A percentile compares a stretch with the other conserved stretches of the same genome.
Conservation (phyloP, 2,797 vertebrate species). For the Oreochromis mossambicus region DNA sequence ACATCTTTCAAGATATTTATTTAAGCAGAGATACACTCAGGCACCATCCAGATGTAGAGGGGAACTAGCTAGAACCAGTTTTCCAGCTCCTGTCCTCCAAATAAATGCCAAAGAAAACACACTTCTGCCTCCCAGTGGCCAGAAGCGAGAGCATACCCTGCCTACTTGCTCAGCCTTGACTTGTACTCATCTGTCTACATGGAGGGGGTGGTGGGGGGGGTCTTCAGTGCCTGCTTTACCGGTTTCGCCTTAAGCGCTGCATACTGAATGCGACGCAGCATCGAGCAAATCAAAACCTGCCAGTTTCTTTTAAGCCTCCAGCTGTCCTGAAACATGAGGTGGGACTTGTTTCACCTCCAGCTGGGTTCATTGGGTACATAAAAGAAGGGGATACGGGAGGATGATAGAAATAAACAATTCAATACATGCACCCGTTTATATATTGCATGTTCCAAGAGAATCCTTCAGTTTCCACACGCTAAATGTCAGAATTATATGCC, state of each 20-base stretch:
- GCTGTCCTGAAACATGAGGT: background rate
- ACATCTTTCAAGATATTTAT: background rate
- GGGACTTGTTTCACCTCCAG: background rate
- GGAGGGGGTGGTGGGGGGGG: background rate
- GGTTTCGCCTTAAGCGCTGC: background rate
- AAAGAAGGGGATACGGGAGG: background rate
- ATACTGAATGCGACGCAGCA: background rate
- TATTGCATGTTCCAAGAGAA: background rate
- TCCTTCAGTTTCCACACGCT: background rate
- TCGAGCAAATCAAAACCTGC: background rate
- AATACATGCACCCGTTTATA: background rate
- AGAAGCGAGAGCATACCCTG: background rate
- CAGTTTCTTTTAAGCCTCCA: background rate
- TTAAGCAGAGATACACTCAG: background rate
- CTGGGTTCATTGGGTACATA: background rate
- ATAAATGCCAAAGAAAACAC: constrained; percentile 1
- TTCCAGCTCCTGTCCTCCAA: background rate
- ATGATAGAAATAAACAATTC: background rate
- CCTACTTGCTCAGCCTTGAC: background rate
- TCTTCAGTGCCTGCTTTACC: background rate
- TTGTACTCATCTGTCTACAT: background rate
- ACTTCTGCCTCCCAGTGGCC: constrained; percentile 55
- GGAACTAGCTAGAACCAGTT: background rate
- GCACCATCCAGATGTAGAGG: background rate
- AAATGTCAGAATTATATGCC: background rate